phyloP scores from a whole-genome alignment of 1,140 invertebrate species.

The Ostrea denselamellosa region DNA sequence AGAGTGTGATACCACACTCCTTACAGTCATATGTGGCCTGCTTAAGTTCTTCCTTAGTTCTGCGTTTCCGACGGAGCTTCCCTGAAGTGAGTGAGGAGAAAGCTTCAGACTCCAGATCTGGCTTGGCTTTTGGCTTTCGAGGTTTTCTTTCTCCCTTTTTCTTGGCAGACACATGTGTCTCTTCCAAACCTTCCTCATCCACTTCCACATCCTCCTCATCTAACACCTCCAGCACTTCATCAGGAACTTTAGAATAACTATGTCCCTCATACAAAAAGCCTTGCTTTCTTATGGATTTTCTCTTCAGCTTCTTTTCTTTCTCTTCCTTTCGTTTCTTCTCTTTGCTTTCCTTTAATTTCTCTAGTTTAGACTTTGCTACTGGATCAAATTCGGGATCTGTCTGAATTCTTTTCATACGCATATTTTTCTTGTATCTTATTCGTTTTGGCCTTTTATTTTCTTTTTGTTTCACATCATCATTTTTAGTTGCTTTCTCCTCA shows the following conservation, averaged over 20 bases:
- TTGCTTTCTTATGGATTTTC: conserved; percentile 8
- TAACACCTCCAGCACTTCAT: neutral
- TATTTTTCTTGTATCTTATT: conserved; percentile 19
- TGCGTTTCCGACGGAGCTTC: neutral
- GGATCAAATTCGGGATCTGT: conserved; percentile 33
- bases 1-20: neutral
- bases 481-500: neutral
- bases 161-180: neutral
- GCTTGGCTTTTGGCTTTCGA: neutral
- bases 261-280: conserved; percentile 36
- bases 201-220: neutral
- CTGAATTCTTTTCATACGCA: conserved; percentile 18
- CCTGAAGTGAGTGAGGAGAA: neutral
- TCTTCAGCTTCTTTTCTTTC: conserved; percentile 8
- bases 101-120: neutral
- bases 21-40: neutral
- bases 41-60: neutral
- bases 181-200: neutral
- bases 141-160: neutral
- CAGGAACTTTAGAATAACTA: conserved; percentile 20
- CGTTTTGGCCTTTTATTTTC: neutral
- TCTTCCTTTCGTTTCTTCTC: conserved; percentile 18
- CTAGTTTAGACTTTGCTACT: neutral
- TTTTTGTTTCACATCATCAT: neutral
- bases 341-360: conserved; percentile 15